Evolutionary conservation across 2,113 vertebrate species (phyloP).

Genomic region (Podarcis muralis): DNA sequence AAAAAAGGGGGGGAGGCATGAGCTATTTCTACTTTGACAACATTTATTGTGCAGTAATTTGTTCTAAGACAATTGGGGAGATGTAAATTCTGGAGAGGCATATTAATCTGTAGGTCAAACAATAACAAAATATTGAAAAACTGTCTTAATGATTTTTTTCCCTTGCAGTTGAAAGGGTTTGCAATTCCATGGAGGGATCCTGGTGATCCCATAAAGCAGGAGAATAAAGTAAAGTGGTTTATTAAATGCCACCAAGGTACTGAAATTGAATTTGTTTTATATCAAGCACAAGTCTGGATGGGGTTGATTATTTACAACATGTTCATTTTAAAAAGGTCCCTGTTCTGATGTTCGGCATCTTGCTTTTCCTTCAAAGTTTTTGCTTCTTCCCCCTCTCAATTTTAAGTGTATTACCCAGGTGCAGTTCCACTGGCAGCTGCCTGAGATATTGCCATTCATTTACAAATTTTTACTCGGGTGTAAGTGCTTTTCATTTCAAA

Average conservation of each 20-base stretch:
- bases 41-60: slow-evolving; percentile 73
- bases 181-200: slow-evolving; percentile 61
- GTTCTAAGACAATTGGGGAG: slow-evolving; percentile 64
- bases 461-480: slow-evolving; percentile 62
- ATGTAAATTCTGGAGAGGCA: slow-evolving; percentile 74
- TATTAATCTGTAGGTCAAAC: slow-evolving; percentile 78
- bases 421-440: slow-evolving; percentile 62
- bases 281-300: slow-evolving; percentile 64
- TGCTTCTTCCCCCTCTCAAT: slow-evolving; percentile 4
- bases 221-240: slow-evolving; percentile 69
- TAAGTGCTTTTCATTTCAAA: slow-evolving; percentile 52
- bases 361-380: slow-evolving; percentile 70
- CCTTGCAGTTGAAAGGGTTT: slow-evolving; percentile 53
- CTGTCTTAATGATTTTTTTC: slow-evolving; percentile 75
- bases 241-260: slow-evolving; percentile 70
- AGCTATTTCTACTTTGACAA: slow-evolving; percentile 59
- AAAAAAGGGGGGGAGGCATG: slow-evolving; percentile 5
- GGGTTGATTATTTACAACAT: slow-evolving; percentile 73
- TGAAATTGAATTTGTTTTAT: slow-evolving; percentile 75
- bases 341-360: slow-evolving; percentile 63
- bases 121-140: slow-evolving; percentile 77
- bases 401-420: slow-evolving; percentile 64
- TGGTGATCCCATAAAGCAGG: slow-evolving; percentile 67
- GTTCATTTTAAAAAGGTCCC: slow-evolving; percentile 71
- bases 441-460: slow-evolving; percentile 60